These are phyloP conservation scores for Pogona vitticeps DNA, from an alignment of 2,113 vertebrate genomes.

Conservation along the genomic window DNA sequence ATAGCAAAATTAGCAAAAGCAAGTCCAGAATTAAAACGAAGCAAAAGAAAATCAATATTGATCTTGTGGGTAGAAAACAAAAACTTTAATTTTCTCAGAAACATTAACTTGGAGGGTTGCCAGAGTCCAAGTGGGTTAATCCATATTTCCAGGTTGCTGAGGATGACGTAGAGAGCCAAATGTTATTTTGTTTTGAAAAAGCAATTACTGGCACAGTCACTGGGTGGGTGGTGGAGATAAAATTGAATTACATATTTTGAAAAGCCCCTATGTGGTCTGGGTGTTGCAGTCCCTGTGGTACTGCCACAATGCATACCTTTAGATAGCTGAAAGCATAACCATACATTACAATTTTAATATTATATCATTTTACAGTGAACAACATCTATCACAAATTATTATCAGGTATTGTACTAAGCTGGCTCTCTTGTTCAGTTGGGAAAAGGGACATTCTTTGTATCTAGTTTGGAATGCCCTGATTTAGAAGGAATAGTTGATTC, in stretches of 20 bases:
- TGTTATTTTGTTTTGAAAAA: background rate
- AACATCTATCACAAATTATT: too few species aligned
- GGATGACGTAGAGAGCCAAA: background rate
- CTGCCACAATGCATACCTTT: too few species aligned
- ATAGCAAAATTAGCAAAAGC: conserved; percentile 49
- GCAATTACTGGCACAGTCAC: background rate
- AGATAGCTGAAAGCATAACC: background rate
- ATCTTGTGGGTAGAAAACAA: conserved; percentile 29
- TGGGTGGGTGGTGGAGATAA: background rate
- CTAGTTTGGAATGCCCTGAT: too few species aligned
- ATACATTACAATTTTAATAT: background rate
- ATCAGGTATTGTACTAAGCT: too few species aligned
- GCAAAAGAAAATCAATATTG: conserved; percentile 34
- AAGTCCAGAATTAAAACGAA: conserved; percentile 40
- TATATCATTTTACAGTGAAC: background rate
- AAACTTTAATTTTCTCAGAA: conserved; percentile 40
- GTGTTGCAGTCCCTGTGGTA: too few species aligned
- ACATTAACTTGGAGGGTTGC: conserved; percentile 32
- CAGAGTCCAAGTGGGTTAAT: conserved; percentile 35
- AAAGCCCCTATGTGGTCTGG: background rate
- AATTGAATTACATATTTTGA: background rate
- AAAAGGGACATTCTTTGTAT: too few species aligned
- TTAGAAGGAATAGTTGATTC: too few species aligned
- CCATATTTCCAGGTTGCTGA: background rate
- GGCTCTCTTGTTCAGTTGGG: too few species aligned